These are phyloP conservation scores for Cherax destructor DNA, from an alignment of 1,140 invertebrate species.

Conservation along the genomic window DNA sequence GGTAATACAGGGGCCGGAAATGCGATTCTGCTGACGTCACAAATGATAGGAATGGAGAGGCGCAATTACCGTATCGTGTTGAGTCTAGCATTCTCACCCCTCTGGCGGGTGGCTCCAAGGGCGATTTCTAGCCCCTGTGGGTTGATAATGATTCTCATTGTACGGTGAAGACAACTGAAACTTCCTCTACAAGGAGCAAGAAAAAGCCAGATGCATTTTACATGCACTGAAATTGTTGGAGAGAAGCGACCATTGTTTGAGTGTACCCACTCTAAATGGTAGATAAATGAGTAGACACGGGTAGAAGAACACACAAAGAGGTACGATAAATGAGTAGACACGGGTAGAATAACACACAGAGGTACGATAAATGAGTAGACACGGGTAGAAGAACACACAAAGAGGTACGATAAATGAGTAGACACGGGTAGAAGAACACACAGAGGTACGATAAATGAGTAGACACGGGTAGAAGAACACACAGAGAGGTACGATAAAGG, in stretches of 20 bases:
- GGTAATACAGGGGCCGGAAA: conserved; percentile 43
- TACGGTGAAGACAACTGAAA: conserved; percentile 29
- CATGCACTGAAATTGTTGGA: conserved; percentile 21
- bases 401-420: background rate
- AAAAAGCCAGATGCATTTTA: conserved; percentile 29
- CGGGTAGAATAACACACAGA: background rate
- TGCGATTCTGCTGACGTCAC: conserved; percentile 60
- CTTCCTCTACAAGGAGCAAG: conserved; percentile 17
- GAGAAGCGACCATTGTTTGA: background rate
- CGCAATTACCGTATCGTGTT: conserved; percentile 10
- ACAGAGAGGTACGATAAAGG: too few species aligned
- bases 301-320: background rate
- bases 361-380: background rate
- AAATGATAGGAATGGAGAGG: conserved; percentile 46
- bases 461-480: too few species aligned
- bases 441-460: too few species aligned
- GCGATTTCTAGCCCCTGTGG: conserved; percentile 6
- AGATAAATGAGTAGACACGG: background rate
- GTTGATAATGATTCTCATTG: conserved; percentile 11
- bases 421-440: background rate
- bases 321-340: background rate
- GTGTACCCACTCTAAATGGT: background rate
- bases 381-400: background rate
- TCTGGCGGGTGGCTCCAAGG: conserved; percentile 3
- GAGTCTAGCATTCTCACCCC: conserved; percentile 17